These are phyloP conservation scores for Chanos chanos DNA, from an alignment of 2,797 vertebrate genomes.

Conservation along the genomic window DNA sequence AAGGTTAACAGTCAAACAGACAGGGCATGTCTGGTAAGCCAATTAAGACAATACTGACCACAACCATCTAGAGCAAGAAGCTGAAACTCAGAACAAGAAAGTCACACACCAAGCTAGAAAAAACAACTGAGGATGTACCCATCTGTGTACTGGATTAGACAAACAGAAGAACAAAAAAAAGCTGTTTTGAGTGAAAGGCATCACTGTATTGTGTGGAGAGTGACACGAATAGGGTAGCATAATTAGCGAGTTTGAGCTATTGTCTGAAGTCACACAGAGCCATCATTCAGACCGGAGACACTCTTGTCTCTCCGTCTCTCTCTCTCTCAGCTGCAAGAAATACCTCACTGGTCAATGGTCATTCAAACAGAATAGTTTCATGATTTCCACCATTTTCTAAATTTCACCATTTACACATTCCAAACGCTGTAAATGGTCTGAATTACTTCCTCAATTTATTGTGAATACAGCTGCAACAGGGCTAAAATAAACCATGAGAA, in stretches of 20 bases:
- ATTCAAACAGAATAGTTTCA: too few relatives aligned
- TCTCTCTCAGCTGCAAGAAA: constrained; percentile 7
- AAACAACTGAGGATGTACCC: not conserved
- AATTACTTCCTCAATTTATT: too few relatives aligned
- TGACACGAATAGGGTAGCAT: constrained; percentile 30
- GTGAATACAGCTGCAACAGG: too few relatives aligned
- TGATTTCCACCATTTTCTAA: too few relatives aligned
- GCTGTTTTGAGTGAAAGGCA: constrained; percentile 15
- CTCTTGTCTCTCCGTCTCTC: not conserved
- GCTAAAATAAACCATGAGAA: too few relatives aligned
- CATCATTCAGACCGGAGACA: constrained; percentile 20
- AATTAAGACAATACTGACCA: not conserved
- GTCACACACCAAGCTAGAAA: not conserved
- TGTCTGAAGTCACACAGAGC: constrained; percentile 29
- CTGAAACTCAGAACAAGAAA: not conserved
- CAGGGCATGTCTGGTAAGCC: not conserved
- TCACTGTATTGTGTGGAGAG: constrained; percentile 19
- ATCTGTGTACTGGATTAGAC: not conserved
- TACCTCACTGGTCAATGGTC: too few relatives aligned
- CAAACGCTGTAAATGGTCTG: too few relatives aligned
- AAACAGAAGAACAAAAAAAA: not conserved
- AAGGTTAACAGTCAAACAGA: constrained; percentile 6
- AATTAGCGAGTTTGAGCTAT: constrained; percentile 39
- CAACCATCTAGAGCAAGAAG: not conserved
- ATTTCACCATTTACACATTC: too few relatives aligned